Evolutionary conservation across 2,113 vertebrate genomes (phyloP), one percentile per base, ranked within the genome.

Genomic region (Thunnus maccoyii): DNA sequence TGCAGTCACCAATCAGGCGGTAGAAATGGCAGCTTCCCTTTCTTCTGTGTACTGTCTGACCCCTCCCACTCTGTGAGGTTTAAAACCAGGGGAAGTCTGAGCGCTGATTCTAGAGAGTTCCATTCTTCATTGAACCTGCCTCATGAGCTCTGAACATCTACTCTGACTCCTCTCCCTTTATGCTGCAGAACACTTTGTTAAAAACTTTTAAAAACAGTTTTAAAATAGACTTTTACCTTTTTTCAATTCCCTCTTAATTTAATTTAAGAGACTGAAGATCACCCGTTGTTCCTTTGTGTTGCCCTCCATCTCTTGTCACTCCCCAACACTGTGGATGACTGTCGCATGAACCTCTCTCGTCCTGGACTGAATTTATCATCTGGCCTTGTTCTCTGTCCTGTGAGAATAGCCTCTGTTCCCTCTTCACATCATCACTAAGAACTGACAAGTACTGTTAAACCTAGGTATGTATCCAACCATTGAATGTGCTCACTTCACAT

Each of bases 401-500:
- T 46, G 75, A 87, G 65, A 76, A 48, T 12, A 78, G 57, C 41
- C 30, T 67, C 63, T 62, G 60, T 74, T 63, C n/a, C 55, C 48
- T 79, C 87, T 47, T 36, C 78, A 84, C 75, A 73, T 64, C 89
- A 67, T 63, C 83, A 17, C 58, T 46, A 58, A 79, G 3, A 83
- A 48, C 73, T 79, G 80, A 85, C 63, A 44, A 55, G 36, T 72
- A 77, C 46, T 65, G 41, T 78, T 74, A 50, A 58, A 50, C 27
- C 47, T 48, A 68, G 88, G 92, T 93, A 89, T 64, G 92, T 86
- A 84, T 88, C 36, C 56, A 52, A 4, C 14, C 20, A 46, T 1
- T 61, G 6, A 52, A 27, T 62, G 25, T 58, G 13, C 52, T 65
- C 18, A 6, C 32, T 14, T 41, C 2, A 0, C 3, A 0, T 20